A percentile compares a stretch with the other conserved stretches of the same genome.
phyloP scores from a whole-genome alignment of 2,797 vertebrate species.

The Neoniphon sammara region DNA sequence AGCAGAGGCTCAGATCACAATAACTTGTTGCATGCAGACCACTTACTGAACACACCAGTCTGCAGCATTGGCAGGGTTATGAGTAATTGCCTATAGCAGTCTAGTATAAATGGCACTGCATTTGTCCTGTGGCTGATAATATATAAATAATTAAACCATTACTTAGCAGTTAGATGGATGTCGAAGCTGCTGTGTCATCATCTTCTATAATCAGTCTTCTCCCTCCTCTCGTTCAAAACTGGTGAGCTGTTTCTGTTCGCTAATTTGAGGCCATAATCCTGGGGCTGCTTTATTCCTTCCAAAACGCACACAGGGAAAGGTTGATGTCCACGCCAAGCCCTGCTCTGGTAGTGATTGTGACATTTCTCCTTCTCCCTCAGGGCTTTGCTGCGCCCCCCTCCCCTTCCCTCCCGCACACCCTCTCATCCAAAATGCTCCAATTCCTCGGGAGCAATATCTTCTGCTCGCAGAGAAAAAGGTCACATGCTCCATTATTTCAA shows the following conservation, averaged over 20 bases:
- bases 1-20: conserved; percentile 3
- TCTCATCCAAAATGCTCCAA: conserved; percentile 78
- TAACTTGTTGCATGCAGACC: conserved; percentile 24
- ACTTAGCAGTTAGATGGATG: conserved; percentile 29
- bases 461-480: conserved; percentile 81
- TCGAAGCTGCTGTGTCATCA: conserved; percentile 27
- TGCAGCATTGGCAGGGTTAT: conserved; percentile 4
- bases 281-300: conserved; percentile 14
- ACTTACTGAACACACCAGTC: conserved; percentile 9
- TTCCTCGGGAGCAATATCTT: conserved; percentile 77
- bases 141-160: conserved; percentile 43
- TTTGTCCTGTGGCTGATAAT: conserved; percentile 23
- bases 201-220: conserved; percentile 30
- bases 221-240: conserved; percentile 23
- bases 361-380: conserved; percentile 79
- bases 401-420: conserved; percentile 25
- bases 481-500: conserved; percentile 84
- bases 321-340: conserved; percentile 68
- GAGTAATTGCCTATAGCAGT: conserved; percentile 14
- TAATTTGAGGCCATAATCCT: conserved; percentile 42
- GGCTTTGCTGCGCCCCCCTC: conserved; percentile 53
- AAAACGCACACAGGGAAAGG: conserved; percentile 55
- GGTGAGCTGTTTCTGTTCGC: conserved; percentile 7
- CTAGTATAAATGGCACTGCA: conserved; percentile 18
- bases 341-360: conserved; percentile 77